Evolutionary conservation across 1,140 invertebrate species (phyloP).

Genomic region (Apocrypta bakeri): DNA sequence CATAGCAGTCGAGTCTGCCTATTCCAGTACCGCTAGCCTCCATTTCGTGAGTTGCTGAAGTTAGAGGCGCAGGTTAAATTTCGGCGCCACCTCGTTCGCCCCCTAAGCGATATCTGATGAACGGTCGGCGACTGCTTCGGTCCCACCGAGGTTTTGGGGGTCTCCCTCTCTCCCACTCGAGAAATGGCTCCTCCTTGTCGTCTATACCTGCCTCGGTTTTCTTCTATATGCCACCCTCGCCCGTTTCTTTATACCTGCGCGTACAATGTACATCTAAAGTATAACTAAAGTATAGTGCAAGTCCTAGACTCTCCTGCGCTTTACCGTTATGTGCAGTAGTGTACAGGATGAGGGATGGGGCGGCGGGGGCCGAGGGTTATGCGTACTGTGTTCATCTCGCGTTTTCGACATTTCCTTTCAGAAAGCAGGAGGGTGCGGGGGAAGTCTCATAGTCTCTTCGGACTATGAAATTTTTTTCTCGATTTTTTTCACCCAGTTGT

Average conservation of each 20-base stretch:
- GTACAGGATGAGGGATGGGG: not conserved
- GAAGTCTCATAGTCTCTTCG: too few relatives aligned
- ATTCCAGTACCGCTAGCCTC: conserved; percentile 74
- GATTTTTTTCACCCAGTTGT: too few relatives aligned
- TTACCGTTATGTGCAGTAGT: not conserved
- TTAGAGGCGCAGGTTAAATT: not conserved
- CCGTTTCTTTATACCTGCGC: conserved; percentile 57
- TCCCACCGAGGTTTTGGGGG: not conserved
- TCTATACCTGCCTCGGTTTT: conserved; percentile 38
- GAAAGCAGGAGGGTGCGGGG: not conserved
- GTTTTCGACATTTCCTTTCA: not conserved
- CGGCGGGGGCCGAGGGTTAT: too few relatives aligned
- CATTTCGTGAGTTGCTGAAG: conserved; percentile 58
- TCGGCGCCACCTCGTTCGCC: conserved; percentile 33
- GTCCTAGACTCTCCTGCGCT: not conserved
- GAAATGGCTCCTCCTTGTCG: not conserved
- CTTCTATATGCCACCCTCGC: not conserved
- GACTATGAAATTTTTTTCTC: too few relatives aligned
- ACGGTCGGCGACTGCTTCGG: conserved; percentile 1
- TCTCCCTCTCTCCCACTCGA: not conserved
- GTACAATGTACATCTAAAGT: conserved; percentile 14
- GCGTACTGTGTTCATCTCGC: not conserved
- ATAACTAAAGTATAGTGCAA: not conserved
- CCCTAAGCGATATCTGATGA: conserved; percentile 2
- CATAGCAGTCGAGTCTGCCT: conserved; percentile 78